Conservation (phyloP, 2,888 invertebrate genomes). For the Volucella zonaria region DNA sequence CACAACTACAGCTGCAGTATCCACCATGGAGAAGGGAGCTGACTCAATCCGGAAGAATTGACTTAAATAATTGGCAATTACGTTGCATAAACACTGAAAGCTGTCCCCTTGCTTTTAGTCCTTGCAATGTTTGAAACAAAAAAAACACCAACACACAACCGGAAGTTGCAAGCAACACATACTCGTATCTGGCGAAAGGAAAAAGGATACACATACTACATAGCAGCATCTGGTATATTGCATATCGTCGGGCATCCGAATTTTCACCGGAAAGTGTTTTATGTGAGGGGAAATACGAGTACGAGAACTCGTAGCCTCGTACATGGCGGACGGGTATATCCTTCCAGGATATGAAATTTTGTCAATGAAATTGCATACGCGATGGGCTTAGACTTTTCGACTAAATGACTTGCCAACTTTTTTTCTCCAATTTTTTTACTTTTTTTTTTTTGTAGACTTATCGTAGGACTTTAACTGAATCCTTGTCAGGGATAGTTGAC, state of each 20-base stretch:
- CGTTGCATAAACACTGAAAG: constrained; percentile 62
- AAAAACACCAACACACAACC: background rate
- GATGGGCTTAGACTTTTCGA: background rate
- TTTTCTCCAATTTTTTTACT: background rate
- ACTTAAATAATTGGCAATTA: constrained; percentile 66
- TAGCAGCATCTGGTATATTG: background rate
- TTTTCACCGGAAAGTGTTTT: constrained; percentile 53
- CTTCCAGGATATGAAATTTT: constrained; percentile 32
- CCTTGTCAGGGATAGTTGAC: constrained; percentile 12
- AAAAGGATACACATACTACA: constrained; percentile 2
- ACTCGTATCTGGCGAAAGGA: background rate
- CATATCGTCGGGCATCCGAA: constrained; percentile 26
- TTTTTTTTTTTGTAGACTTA: background rate
- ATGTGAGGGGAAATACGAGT: constrained; percentile 1
- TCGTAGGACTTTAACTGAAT: constrained; percentile 14
- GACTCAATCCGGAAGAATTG: constrained; percentile 63
- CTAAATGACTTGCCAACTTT: constrained; percentile 1
- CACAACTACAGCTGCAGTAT: constrained; percentile 6
- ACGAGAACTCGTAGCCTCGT: background rate
- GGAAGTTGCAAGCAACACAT: constrained; percentile 42
- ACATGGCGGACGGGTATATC: constrained; percentile 24
- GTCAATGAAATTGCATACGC: constrained; percentile 18
- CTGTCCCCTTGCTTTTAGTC: constrained; percentile 23
- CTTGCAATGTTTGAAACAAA: background rate
- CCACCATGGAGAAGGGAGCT: background rate